Conservation (phyloP, 1,140 invertebrate species). For the Alviniconcha marisindica region DNA sequence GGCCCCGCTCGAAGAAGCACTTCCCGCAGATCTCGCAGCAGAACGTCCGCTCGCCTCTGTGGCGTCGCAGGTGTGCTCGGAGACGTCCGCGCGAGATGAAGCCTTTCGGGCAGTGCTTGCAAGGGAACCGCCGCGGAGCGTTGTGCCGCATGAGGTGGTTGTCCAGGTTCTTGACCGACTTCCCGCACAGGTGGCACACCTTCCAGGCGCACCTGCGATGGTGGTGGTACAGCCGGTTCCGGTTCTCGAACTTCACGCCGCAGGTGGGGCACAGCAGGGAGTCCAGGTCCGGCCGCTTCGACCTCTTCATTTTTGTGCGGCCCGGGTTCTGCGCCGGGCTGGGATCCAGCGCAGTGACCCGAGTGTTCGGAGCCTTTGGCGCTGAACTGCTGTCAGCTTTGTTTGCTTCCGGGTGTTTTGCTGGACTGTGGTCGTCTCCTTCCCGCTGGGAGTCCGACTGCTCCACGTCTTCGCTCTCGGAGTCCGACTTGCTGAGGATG, state of each 20-base stretch:
- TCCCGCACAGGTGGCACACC: slow-evolving; percentile 20
- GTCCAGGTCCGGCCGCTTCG: neutral
- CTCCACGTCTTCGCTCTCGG: no score
- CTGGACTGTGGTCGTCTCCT: no score
- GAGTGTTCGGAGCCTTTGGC: no score
- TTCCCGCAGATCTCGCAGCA: neutral
- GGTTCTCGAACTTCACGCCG: neutral
- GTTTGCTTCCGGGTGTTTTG: no score
- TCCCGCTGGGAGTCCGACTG: no score
- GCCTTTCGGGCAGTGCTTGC: neutral
- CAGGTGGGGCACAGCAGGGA: neutral
- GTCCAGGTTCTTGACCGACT: slow-evolving; percentile 9
- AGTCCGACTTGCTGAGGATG: no score
- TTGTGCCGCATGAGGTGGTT: neutral
- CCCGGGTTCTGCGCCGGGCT: no score
- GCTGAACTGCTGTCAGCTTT: no score
- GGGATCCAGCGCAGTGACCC: no score
- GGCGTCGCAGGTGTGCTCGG: neutral
- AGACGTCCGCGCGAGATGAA: neutral
- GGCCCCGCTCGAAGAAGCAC: neutral
- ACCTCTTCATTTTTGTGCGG: no score
- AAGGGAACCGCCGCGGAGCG: neutral
- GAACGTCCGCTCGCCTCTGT: neutral
- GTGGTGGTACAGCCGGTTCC: neutral
- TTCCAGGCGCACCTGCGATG: neutral